phyloP scores from a whole-genome alignment of 2,888 invertebrate species.

The Callosobruchus maculatus region DNA sequence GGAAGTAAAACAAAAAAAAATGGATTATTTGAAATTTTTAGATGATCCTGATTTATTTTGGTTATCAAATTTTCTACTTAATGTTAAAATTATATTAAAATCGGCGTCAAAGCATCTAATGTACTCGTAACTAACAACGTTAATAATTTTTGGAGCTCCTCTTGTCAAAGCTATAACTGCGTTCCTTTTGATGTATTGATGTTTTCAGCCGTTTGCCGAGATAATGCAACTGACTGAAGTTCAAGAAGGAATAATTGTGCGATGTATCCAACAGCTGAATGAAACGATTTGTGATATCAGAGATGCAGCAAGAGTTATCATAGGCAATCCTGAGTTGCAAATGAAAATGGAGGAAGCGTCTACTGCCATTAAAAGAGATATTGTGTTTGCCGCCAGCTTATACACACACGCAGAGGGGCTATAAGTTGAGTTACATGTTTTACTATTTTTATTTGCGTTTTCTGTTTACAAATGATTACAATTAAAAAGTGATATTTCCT shows the following conservation, averaged over 20 bases:
- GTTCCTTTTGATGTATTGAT: too few relatives aligned
- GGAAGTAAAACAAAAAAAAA: too few relatives aligned
- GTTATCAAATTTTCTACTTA: too few relatives aligned
- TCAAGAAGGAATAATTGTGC: slow-evolving; percentile 96
- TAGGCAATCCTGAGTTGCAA: slow-evolving; percentile 88
- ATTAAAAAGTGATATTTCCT: neutral
- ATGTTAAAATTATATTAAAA: too few relatives aligned
- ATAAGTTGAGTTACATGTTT: slow-evolving; percentile 5
- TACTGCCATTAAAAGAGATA: slow-evolving; percentile 89
- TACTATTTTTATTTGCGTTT: neutral
- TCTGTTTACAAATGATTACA: neutral
- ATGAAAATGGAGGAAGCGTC: slow-evolving; percentile 96
- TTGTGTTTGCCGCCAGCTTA: slow-evolving; percentile 95
- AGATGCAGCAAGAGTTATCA: slow-evolving; percentile 80
- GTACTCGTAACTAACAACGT: too few relatives aligned
- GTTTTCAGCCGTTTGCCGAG: slow-evolving; percentile 76
- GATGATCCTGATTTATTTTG: too few relatives aligned
- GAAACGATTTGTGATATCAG: slow-evolving; percentile 86
- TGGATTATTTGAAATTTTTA: too few relatives aligned
- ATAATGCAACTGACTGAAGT: slow-evolving; percentile 91
- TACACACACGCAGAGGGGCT: slow-evolving; percentile 63
- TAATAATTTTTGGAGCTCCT: too few relatives aligned
- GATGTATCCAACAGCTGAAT: slow-evolving; percentile 94
- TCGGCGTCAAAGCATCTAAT: too few relatives aligned
- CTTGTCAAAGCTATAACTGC: too few relatives aligned